Conservation (phyloP, 2,797 vertebrate genomes). For the Sebastes hubbsi region DNA sequence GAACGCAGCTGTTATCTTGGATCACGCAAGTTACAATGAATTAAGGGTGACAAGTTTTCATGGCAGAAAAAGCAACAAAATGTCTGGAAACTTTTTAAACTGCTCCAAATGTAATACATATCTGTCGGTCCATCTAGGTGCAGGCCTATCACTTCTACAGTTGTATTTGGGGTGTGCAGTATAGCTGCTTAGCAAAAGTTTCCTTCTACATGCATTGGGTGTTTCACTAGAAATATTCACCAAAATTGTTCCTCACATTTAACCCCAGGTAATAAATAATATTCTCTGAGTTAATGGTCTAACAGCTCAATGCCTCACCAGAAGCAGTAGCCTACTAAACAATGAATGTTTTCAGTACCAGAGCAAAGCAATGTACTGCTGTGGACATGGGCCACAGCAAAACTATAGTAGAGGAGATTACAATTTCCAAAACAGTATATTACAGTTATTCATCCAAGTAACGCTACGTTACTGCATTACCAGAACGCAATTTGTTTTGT, state of each 20-base stretch:
- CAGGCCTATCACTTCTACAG: not conserved
- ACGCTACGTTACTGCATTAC: no score
- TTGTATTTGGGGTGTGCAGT: not conserved
- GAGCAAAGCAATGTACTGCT: no score
- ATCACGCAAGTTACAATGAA: not conserved
- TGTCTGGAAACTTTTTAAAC: not conserved
- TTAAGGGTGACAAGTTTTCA: not conserved
- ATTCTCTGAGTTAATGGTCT: no score
- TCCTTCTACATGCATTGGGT: not conserved
- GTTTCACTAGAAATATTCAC: no score
- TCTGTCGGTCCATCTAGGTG: not conserved
- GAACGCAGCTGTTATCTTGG: not conserved
- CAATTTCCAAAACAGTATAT: no score
- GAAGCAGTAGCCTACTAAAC: no score
- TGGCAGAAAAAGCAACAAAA: not conserved
- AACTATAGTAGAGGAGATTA: no score
- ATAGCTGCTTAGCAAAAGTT: not conserved
- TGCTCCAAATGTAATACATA: not conserved
- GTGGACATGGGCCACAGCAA: no score
- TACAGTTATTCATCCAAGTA: rapidly evolving
- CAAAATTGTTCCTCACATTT: no score
- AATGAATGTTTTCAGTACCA: no score
- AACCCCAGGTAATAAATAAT: no score
- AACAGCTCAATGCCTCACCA: no score
- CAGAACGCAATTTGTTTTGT: rapidly evolving